phyloP scores from a whole-genome alignment of 1,140 invertebrate species.

The Eufriesea mexicana region DNA sequence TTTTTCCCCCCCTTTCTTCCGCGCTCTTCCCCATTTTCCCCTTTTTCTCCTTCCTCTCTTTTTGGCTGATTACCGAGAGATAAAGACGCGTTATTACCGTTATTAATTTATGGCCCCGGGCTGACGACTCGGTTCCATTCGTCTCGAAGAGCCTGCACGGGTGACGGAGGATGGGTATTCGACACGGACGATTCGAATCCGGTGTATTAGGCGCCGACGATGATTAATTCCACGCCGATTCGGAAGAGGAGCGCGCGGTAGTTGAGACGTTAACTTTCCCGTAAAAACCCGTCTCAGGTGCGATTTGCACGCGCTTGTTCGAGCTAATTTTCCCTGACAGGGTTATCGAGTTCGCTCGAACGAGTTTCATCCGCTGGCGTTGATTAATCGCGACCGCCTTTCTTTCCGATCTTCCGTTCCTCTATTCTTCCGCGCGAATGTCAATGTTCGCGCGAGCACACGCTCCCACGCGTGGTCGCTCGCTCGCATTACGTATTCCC shows the following conservation, averaged over 20 bases:
- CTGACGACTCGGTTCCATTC: neutral
- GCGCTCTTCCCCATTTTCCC: neutral
- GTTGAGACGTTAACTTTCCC: constrained; percentile 23
- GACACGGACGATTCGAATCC: neutral
- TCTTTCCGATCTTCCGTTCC: neutral
- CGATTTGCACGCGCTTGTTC: neutral
- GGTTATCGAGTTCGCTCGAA: constrained; percentile 32
- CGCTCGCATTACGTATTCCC: neutral
- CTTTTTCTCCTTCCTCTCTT: neutral
- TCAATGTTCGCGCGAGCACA: neutral
- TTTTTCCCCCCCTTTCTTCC: neutral
- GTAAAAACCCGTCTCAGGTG: constrained; percentile 12
- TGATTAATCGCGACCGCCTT: constrained; percentile 8
- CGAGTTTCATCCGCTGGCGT: constrained; percentile 19
- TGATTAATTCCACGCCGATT: neutral
- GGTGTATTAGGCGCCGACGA: neutral
- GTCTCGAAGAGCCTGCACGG: neutral
- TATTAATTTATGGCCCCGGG: neutral
- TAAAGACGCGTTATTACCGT: neutral
- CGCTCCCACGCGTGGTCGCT: neutral
- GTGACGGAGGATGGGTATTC: too few relatives aligned
- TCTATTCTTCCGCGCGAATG: neutral
- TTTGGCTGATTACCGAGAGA: neutral
- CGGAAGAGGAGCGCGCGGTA: neutral
- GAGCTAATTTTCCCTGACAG: constrained; percentile 25